phyloP scores from a whole-genome alignment of 2,797 vertebrate species.

The Notamacropus eugenii region DNA sequence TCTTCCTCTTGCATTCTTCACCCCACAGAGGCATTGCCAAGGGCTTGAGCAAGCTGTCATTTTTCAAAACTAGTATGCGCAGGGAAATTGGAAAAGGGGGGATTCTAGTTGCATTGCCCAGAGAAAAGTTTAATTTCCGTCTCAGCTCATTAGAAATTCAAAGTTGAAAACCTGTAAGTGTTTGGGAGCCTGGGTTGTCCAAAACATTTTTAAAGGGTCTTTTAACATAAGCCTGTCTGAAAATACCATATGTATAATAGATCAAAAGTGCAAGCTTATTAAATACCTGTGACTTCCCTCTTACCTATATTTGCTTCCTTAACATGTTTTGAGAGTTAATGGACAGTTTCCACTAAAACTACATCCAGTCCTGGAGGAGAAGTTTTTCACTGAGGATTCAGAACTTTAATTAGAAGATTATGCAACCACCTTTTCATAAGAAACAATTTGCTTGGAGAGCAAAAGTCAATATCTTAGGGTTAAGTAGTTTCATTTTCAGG shows the following conservation, averaged over 20 bases:
- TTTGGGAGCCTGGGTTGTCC: slow-evolving; percentile 30
- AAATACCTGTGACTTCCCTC: background rate
- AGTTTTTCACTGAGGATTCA: slow-evolving; percentile 41
- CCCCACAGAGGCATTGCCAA: background rate
- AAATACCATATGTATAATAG: slow-evolving; percentile 10
- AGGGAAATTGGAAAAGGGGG: slow-evolving; percentile 30
- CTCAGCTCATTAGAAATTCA: slow-evolving; percentile 53
- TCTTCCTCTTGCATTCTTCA: background rate
- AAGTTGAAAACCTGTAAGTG: slow-evolving; percentile 53
- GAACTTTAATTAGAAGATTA: slow-evolving; percentile 62
- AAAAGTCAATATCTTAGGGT: slow-evolving; percentile 43
- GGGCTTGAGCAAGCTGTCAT: background rate
- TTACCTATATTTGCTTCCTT: slow-evolving; percentile 34
- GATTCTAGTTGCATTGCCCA: slow-evolving; percentile 23
- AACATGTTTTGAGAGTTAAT: slow-evolving; percentile 48
- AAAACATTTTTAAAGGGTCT: slow-evolving; percentile 51
- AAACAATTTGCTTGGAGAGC: slow-evolving; percentile 62
- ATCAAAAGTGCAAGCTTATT: slow-evolving; percentile 45
- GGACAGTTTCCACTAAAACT: slow-evolving; percentile 46
- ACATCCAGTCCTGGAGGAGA: background rate
- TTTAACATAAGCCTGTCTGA: slow-evolving; percentile 50
- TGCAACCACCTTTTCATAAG: slow-evolving; percentile 40
- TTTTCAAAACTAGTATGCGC: slow-evolving; percentile 12
- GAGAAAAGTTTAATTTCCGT: slow-evolving; percentile 58
- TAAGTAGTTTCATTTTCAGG: slow-evolving; percentile 48